Evolutionary conservation across 2,888 invertebrate genomes (phyloP), one percentile per base, ranked within the genome.

Genomic region (Leucoma salicis): DNA sequence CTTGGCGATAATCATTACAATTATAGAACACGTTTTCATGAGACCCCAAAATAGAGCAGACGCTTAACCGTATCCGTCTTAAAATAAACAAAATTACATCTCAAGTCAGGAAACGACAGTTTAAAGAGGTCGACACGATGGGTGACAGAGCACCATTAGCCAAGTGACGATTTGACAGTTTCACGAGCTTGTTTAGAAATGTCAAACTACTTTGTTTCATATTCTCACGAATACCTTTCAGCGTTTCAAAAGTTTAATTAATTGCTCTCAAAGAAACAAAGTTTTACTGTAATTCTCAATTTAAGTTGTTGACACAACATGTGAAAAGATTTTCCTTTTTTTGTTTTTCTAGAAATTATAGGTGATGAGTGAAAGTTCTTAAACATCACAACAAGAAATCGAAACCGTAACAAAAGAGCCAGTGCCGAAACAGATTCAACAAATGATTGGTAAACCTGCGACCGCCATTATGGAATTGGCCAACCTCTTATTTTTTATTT

Each of bases 111-210:
- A 86, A 84, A 79, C 70, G 75, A 65, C 71, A 73, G 77, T 82
- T 82, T 78, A 79, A 82, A 81, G 78, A 80, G 80, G 77, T 80
- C 77, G 76, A 46, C 57, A 49, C 69, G 84, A 77, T 76, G n/a
- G n/a, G n/a, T n/a, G 87, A 87, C 83, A 80, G 78, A 81, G 70
- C 69, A 77, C 82, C 79, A 88, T 88, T 87, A 87, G 72, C 60
- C 63, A 66, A 65, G 83, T 84, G 86, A 82, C 75, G 82, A 85
- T 74, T 72, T 76, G 83, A 84, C 78, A 75, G 73, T 68, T 74
- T 71, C 72, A 70, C 72, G 68, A 77, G 66, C 66, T 59, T 64
- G 53, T 73, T 74, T 66, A 57, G 57, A 63, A 56, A 37, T 37
- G 77, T 67, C 69, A 49, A 67, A 73, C 58, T 58, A 65, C 66